A percentile compares a stretch with the other conserved stretches of the same genome.
Conservation (phyloP, 2,888 invertebrate genomes). For the Pollenia angustigena region DNA sequence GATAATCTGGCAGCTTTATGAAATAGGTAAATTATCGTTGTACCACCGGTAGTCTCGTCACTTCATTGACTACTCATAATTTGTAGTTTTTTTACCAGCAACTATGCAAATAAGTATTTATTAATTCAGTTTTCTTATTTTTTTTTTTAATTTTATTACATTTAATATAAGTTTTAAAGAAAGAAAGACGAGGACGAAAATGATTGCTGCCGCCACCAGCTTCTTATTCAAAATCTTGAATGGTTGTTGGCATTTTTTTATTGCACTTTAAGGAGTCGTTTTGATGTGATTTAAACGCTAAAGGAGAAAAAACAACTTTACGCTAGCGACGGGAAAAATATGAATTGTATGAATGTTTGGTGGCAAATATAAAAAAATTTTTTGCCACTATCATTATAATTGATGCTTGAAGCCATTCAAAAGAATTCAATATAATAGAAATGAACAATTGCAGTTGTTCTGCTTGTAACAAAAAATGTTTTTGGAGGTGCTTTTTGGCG, state of each 20-base stretch:
- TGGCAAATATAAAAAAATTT: conserved; percentile 10
- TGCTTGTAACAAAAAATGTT: no score
- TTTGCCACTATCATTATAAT: neutral
- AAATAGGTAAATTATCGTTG: neutral
- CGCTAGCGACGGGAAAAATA: conserved; percentile 34
- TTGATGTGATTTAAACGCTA: conserved; percentile 37
- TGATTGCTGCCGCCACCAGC: neutral
- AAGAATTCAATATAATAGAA: neutral
- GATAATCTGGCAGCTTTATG: neutral
- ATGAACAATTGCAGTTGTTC: no score
- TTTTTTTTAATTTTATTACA: neutral
- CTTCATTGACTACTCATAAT: conserved; percentile 67
- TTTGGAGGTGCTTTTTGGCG: no score
- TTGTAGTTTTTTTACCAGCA: conserved; percentile 25
- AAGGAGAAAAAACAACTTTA: conserved; percentile 56
- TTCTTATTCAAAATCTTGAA: conserved; percentile 24
- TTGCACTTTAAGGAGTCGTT: neutral
- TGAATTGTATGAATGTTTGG: conserved; percentile 43
- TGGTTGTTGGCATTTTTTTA: conserved; percentile 2
- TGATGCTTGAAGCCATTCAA: neutral
- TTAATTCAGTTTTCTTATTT: neutral
- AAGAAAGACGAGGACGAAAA: no score
- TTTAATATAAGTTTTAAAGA: no score
- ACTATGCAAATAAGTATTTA: conserved; percentile 56
- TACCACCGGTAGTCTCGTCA: conserved; percentile 28